Conservation (phyloP, 2,113 vertebrate species). For the Lagopus leucura region DNA sequence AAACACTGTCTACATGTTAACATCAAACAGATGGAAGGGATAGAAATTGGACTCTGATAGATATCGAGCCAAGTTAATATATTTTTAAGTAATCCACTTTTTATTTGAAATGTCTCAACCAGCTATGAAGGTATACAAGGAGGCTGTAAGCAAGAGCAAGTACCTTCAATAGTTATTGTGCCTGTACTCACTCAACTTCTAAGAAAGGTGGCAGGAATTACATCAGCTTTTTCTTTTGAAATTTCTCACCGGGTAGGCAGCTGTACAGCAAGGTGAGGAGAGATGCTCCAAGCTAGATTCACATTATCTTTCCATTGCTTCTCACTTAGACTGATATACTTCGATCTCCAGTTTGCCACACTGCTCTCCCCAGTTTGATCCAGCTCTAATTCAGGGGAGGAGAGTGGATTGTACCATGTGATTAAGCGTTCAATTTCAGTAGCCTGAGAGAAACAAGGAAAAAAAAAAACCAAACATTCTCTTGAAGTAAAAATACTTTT, state of each 20-base stretch:
- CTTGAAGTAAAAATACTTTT: background rate
- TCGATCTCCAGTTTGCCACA: constrained; percentile 95
- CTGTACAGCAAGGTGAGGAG: constrained; percentile 93
- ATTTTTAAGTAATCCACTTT: background rate
- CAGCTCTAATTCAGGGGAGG: constrained; percentile 90
- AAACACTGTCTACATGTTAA: background rate
- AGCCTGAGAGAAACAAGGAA: constrained; percentile 79
- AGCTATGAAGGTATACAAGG: background rate
- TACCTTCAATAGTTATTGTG: background rate
- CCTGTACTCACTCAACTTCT: background rate
- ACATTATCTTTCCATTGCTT: constrained; percentile 99
- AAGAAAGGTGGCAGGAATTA: background rate
- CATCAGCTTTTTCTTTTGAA: background rate
- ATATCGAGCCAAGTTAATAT: background rate
- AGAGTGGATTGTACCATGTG: constrained; percentile 96
- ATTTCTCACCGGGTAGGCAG: constrained; percentile 87
- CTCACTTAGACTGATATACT: constrained; percentile 93
- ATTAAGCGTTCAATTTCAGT: constrained; percentile 95
- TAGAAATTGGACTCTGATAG: background rate
- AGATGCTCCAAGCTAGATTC: constrained; percentile 95
- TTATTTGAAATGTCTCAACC: background rate
- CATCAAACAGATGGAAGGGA: background rate
- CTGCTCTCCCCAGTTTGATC: constrained; percentile 94
- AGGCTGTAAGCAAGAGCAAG: background rate
- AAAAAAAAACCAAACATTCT: background rate